Base-by-base conservation (phyloP, 2,888 invertebrate genomes). In the Eustalomyia histrio region DNA sequence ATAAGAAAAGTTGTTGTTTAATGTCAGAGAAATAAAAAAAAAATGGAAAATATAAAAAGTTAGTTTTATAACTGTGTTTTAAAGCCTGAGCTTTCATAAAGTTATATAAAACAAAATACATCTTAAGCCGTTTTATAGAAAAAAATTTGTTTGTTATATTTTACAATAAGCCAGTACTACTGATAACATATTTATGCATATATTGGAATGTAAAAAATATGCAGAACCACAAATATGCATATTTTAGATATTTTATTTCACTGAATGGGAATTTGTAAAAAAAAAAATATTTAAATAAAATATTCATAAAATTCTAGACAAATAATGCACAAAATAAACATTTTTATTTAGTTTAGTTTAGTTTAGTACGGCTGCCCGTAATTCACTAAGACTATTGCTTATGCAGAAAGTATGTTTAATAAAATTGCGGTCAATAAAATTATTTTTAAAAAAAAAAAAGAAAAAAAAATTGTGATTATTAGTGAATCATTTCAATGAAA, bases 241-340 rank as follows among this genome's bases (percentile, higher is more conserved):
- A 14, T 39, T 39, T 39, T 39, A 12, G 12, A 39, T 39, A 39
- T 39, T 8, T 39, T 39, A n/a, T 12, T 39, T 4, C 39, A 9
- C 10, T 39, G 39, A 39, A 10, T 39, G 39, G 3, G 14, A 12
- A 10, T 39, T 12, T 39, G 2, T 39, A 47, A 1, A 47, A 47
- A 47, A 47, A 47, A 16, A 65, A 53, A 52, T n/a, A 29, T 53
- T 53, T 9, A n/a, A 14, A 67, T 67, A 67, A 67, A 67, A 67
- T 67, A 67, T 67, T 55, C 35, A 67, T 67, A 55, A 35, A 53
- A 35, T 67, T 53, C 65, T 29, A 61, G 39, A 47, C n/a, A 47
- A 47, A n/a, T n/a, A n/a, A 1, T n/a, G 43, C 14, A n/a, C 43
- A 47, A 47, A 14, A 47, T 47, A 47, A 47, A n/a, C 16, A n/a